Evolutionary conservation across 92 coral and sea anemone species (phyloP).

Genomic region (Galaxea fascicularis): DNA sequence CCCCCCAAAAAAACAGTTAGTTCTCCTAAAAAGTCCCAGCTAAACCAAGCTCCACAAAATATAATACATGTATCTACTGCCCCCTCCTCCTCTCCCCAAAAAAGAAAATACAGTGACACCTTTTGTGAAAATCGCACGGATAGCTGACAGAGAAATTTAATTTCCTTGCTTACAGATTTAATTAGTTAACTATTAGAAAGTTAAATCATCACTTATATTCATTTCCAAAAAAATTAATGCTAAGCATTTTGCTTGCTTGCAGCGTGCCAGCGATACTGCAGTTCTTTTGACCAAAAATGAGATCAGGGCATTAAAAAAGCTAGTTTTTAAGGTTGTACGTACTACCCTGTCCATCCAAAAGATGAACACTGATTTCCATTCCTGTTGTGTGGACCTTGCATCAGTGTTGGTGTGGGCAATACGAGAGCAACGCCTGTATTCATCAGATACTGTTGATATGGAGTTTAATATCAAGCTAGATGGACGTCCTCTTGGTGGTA

Average conservation of each 20-base stretch:
- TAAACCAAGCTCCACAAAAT: too few species aligned
- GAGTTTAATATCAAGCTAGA: conserved; percentile 31
- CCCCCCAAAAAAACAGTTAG: too few species aligned
- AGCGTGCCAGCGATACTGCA: conserved; percentile 40
- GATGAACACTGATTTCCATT: conserved; percentile 47
- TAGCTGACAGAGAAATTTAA: too few species aligned
- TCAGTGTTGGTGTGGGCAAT: conserved; percentile 33
- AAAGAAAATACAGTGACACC: too few species aligned
- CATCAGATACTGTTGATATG: not conserved
- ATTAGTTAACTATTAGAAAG: too few species aligned
- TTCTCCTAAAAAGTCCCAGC: too few species aligned
- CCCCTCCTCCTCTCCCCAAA: too few species aligned
- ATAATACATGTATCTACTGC: too few species aligned
- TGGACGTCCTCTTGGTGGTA: conserved; percentile 18
- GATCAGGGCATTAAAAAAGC: conserved; percentile 52
- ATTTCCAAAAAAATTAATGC: too few species aligned
- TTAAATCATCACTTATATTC: too few species aligned
- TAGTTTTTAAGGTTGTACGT: conserved; percentile 52
- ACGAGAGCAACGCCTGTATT: conserved; percentile 29
- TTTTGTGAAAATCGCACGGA: too few species aligned
- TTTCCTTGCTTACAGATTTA: too few species aligned
- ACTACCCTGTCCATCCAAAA: conserved; percentile 32
- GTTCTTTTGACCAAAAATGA: conserved; percentile 54
- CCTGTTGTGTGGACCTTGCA: conserved; percentile 51
- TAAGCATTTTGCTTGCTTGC: conserved; percentile 7